Conservation (phyloP, 2,113 vertebrate species). For the Phocoena phocoena region DNA sequence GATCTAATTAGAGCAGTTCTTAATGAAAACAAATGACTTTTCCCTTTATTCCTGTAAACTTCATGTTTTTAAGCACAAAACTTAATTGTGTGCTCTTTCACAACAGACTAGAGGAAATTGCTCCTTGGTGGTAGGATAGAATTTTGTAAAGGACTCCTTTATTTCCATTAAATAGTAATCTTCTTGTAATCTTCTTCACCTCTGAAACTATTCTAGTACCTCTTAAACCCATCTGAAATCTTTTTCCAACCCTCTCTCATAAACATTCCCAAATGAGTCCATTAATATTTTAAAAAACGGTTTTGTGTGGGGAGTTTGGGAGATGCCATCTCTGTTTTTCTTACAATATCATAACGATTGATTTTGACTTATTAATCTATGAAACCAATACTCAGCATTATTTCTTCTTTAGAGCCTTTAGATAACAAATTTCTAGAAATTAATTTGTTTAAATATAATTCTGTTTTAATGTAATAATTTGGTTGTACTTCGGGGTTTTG, state of each 20-base stretch:
- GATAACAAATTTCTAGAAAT: neutral
- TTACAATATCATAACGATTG: neutral
- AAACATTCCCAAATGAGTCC: neutral
- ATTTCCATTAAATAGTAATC: neutral
- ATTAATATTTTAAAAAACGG: neutral
- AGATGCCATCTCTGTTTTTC: neutral
- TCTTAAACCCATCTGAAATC: neutral
- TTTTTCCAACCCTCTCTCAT: neutral
- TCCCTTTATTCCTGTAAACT: neutral
- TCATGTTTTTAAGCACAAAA: neutral
- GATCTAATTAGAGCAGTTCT: neutral
- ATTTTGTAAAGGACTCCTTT: neutral
- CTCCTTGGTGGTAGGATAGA: neutral
- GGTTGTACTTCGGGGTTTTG: neutral
- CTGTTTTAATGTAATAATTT: neutral
- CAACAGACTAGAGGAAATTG: neutral
- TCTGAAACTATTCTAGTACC: neutral
- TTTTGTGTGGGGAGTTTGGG: neutral
- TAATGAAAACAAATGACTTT: constrained; percentile 32
- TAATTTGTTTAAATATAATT: constrained; percentile 50
- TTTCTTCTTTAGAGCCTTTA: constrained; percentile 26
- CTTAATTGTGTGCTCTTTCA: neutral
- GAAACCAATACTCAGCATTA: neutral
- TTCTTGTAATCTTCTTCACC: neutral
- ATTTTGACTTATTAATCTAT: neutral